These are phyloP conservation scores for Dasyornis broadbenti DNA, from an alignment of 2,113 vertebrate species.

Conservation along the genomic window DNA sequence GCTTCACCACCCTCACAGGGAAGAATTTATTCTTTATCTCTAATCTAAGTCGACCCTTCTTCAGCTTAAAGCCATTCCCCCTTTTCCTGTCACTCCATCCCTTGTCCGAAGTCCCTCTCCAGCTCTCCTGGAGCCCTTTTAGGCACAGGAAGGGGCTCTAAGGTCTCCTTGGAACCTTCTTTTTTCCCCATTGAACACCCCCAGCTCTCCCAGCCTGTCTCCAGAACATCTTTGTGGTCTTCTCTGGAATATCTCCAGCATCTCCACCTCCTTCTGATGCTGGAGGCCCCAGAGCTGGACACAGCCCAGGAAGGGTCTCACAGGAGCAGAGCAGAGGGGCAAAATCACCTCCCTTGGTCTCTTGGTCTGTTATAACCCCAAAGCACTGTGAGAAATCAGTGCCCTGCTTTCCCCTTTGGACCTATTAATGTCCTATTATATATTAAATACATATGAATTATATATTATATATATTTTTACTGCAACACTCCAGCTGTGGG, in stretches of 20 bases:
- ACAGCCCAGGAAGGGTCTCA: not conserved
- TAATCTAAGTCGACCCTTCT: not conserved
- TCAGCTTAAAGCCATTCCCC: not conserved
- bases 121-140: not conserved
- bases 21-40: not conserved
- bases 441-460: not conserved
- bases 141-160: not conserved
- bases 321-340: not conserved
- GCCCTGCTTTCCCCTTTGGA: not conserved
- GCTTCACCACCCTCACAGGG: fast-evolving
- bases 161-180: not conserved
- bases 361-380: not conserved
- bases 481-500: not conserved
- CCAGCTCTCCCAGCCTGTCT: not conserved
- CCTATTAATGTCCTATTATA: too few species aligned
- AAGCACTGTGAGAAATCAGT: not conserved
- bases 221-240: not conserved
- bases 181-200: not conserved
- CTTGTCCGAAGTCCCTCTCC: not conserved
- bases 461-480: not conserved
- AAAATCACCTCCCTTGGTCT: not conserved
- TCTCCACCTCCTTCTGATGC: not conserved
- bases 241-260: not conserved
- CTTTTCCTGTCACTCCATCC: not conserved
- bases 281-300: not conserved